phyloP scores from a whole-genome alignment of 2,797 vertebrate genomes.

The Chromobotia macracanthus region DNA sequence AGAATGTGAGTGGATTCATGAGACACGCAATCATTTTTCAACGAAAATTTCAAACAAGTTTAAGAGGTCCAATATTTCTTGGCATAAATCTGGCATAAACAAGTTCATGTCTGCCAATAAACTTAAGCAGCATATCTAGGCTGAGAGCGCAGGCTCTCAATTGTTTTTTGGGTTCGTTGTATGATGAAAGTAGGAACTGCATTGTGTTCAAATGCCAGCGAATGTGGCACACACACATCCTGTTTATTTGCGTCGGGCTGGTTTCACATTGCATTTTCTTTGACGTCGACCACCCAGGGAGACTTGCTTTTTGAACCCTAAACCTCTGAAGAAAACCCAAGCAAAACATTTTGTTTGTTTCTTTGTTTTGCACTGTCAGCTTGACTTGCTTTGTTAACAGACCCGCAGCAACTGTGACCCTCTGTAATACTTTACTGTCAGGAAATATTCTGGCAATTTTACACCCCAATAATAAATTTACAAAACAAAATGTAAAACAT shows the following conservation, averaged over 20 bases:
- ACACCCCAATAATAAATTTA: too few relatives aligned
- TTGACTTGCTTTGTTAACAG: too few relatives aligned
- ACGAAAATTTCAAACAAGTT: conserved; percentile 28
- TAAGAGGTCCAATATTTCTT: conserved; percentile 15
- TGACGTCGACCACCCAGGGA: conserved; percentile 18
- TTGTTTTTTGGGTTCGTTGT: neutral
- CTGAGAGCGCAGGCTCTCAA: neutral
- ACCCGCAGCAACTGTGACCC: neutral
- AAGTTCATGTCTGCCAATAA: conserved; percentile 11
- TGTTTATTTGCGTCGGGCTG: conserved; percentile 28
- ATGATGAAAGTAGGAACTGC: conserved; percentile 19
- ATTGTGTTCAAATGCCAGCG: neutral
- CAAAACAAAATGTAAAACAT: too few relatives aligned
- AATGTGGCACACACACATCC: conserved; percentile 2
- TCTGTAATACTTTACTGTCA: too few relatives aligned
- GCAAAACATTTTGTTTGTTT: neutral
- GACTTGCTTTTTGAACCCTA: neutral
- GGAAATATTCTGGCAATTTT: too few relatives aligned
- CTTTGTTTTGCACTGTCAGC: neutral
- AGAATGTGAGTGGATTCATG: conserved; percentile 25
- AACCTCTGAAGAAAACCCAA: neutral
- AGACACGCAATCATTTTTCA: conserved; percentile 3
- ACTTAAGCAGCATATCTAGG: neutral
- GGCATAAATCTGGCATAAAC: conserved; percentile 13
- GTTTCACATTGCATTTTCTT: neutral